These are phyloP conservation scores for Chironomus riparius DNA, from an alignment of 2,888 invertebrate species.

Conservation along the genomic window DNA sequence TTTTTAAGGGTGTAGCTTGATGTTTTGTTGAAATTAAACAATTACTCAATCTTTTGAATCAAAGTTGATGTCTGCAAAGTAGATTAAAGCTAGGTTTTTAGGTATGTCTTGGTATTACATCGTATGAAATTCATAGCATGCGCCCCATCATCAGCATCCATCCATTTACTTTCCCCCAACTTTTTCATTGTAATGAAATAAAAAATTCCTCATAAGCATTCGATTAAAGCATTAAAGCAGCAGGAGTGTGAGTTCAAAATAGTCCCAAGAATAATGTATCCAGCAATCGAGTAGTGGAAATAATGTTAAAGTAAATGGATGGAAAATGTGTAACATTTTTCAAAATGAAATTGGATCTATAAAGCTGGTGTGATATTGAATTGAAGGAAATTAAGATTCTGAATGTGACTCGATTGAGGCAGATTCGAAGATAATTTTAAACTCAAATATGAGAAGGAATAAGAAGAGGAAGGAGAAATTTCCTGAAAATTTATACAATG, in stretches of 20 bases:
- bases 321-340: background rate
- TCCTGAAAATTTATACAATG: background rate
- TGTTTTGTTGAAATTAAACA: too few relatives aligned
- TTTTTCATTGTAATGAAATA: too few relatives aligned
- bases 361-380: background rate
- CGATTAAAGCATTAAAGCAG: background rate
- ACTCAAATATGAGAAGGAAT: background rate
- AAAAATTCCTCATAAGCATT: background rate
- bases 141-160: too few relatives aligned
- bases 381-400: background rate
- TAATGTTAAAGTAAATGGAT: background rate
- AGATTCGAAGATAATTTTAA: slow-evolving; percentile 17
- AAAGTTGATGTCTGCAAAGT: too few relatives aligned
- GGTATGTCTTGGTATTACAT: too few relatives aligned
- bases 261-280: background rate
- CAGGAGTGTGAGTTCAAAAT: background rate
- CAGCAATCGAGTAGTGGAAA: background rate
- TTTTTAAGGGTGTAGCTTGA: too few relatives aligned
- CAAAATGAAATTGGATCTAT: background rate
- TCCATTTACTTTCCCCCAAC: too few relatives aligned
- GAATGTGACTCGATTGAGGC: background rate
- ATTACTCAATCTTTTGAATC: too few relatives aligned
- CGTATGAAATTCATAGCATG: too few relatives aligned
- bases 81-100: too few relatives aligned
- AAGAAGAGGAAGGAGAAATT: background rate